Evolutionary conservation across 2,113 vertebrate species (phyloP).

Genomic region (Dipodomys merriami): DNA sequence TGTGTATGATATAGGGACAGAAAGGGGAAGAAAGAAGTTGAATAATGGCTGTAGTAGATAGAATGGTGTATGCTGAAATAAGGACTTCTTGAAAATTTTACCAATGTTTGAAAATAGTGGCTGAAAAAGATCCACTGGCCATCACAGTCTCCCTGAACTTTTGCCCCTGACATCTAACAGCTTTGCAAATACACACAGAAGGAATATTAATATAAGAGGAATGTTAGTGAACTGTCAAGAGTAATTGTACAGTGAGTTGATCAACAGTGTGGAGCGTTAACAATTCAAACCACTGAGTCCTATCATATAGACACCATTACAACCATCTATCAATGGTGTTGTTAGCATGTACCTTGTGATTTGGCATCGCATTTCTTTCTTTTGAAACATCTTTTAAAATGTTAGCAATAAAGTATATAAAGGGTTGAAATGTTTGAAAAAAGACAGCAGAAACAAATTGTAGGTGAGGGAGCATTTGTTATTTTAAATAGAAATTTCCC

Average conservation of each 20-base stretch:
- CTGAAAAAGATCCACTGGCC: not conserved
- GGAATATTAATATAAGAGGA: not conserved
- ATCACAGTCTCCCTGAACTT: not conserved
- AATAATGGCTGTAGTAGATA: not conserved
- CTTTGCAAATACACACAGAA: not conserved
- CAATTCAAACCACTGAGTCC: not conserved
- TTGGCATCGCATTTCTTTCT: not conserved
- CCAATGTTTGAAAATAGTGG: not conserved
- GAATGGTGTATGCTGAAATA: not conserved
- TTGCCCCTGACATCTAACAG: not conserved
- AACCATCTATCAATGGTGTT: not conserved
- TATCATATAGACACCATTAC: not conserved
- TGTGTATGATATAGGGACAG: not conserved
- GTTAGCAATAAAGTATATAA: not conserved
- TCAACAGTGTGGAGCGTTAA: not conserved
- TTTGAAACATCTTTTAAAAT: not conserved
- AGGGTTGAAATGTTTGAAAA: not conserved
- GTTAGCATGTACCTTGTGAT: not conserved
- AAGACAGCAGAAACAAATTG: not conserved
- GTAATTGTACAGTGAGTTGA: not conserved
- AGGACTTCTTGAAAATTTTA: not conserved
- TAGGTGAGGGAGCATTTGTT: not conserved
- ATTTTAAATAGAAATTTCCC: slow-evolving; percentile 1
- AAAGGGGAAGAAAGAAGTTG: not conserved
- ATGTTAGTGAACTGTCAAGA: not conserved